phyloP scores from a whole-genome alignment of 2,797 vertebrate species.

The Miopithecus talapoin region DNA sequence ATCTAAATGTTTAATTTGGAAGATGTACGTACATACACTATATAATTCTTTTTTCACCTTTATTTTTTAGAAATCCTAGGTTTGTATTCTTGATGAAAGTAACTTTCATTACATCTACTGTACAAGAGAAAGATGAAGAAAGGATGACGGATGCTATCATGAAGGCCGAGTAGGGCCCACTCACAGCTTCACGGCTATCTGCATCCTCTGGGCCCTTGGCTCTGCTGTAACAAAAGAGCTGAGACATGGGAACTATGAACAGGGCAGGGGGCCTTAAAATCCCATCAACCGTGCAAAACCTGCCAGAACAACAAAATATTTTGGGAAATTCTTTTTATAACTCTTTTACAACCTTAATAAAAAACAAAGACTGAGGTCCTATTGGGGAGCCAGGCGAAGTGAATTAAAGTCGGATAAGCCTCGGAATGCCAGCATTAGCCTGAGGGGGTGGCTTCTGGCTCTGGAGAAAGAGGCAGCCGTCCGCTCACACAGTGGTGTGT shows the following conservation, averaged over 20 bases:
- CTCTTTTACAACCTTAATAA: not conserved
- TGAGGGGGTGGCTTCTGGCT: too few species aligned
- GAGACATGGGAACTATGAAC: accelerated
- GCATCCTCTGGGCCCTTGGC: accelerated
- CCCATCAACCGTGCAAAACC: not conserved
- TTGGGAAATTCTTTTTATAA: not conserved
- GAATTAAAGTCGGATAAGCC: accelerated
- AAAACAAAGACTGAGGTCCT: not conserved
- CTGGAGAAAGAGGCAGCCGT: accelerated
- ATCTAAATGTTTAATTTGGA: not conserved
- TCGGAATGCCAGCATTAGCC: accelerated
- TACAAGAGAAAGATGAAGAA: not conserved
- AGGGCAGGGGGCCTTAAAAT: too few species aligned
- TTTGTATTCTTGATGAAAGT: not conserved
- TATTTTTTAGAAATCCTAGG: not conserved
- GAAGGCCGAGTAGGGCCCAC: accelerated
- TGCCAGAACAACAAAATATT: accelerated
- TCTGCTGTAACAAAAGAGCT: accelerated
- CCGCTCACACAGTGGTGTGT: accelerated
- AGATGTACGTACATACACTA: accelerated
- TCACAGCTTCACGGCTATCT: accelerated
- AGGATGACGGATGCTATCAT: accelerated
- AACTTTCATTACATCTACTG: not conserved
- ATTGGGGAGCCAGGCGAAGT: accelerated
- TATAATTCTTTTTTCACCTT: not conserved